These are phyloP conservation scores for Ferdinandea cuprea DNA, from an alignment of 2,888 invertebrate species.

Conservation along the genomic window DNA sequence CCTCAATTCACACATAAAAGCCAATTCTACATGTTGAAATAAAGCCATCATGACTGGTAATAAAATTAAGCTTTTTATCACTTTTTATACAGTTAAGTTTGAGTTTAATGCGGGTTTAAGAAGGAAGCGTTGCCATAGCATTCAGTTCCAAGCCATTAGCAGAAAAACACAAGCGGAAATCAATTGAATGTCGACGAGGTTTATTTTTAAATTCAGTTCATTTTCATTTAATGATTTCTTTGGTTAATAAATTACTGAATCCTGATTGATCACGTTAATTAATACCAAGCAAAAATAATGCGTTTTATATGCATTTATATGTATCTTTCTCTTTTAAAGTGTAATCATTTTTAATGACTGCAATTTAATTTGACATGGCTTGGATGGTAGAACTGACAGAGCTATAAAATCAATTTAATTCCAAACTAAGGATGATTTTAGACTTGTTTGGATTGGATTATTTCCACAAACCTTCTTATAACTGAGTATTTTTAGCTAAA, in stretches of 20 bases:
- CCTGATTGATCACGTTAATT: conserved; percentile 26
- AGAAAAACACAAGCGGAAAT: conserved; percentile 5
- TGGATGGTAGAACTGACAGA: too few relatives aligned
- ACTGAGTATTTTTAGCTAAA: too few relatives aligned
- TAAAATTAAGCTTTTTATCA: conserved; percentile 19
- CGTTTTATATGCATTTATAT: too few relatives aligned
- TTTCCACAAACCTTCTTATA: too few relatives aligned
- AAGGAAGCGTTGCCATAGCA: background rate
- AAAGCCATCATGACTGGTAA: conserved; percentile 7
- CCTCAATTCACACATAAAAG: conserved; percentile 27
- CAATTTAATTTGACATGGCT: too few relatives aligned
- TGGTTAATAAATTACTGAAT: conserved; percentile 8
- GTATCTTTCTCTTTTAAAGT: too few relatives aligned
- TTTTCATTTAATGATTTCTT: conserved; percentile 11
- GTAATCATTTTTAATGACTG: too few relatives aligned
- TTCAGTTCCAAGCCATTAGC: conserved; percentile 7
- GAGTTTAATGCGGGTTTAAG: conserved; percentile 17
- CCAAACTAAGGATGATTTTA: too few relatives aligned
- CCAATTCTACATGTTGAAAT: conserved; percentile 18
- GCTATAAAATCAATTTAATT: too few relatives aligned
- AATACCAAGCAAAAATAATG: background rate
- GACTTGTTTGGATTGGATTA: too few relatives aligned
- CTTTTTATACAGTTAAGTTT: conserved; percentile 11
- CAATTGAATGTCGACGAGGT: conserved; percentile 10
- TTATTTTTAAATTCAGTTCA: background rate